Conservation (phyloP, 2,888 invertebrate genomes). For the Noctua janthina region DNA sequence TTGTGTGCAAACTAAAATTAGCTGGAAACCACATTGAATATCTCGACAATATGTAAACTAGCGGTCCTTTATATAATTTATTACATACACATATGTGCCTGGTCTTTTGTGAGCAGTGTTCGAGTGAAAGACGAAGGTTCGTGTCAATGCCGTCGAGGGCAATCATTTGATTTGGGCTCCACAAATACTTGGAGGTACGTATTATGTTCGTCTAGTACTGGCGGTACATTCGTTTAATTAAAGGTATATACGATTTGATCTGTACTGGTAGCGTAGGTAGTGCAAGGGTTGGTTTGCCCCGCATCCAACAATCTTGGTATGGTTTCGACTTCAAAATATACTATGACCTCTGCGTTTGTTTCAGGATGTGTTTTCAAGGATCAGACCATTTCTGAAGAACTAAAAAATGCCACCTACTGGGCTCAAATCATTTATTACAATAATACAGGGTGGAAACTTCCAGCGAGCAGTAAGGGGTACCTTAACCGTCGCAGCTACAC, state of each 20-base stretch:
- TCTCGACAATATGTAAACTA: constrained; percentile 7
- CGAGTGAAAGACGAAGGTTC: constrained; percentile 51
- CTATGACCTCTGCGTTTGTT: neutral
- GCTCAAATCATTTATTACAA: neutral
- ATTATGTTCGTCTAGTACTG: constrained; percentile 11
- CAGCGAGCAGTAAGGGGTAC: too few species aligned
- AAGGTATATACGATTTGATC: neutral
- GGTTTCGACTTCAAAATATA: neutral
- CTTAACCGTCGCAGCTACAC: too few species aligned
- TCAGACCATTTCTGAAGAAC: neutral
- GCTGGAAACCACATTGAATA: neutral
- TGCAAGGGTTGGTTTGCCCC: neutral
- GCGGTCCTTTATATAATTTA: constrained; percentile 19
- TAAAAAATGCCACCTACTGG: neutral
- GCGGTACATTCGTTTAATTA: constrained; percentile 18
- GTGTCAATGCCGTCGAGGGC: constrained; percentile 37
- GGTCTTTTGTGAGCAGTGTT: constrained; percentile 43
- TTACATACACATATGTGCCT: constrained; percentile 6
- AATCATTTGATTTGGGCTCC: constrained; percentile 54
- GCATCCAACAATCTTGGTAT: neutral
- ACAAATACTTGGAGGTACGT: constrained; percentile 25
- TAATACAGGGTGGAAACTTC: too few species aligned
- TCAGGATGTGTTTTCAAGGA: neutral
- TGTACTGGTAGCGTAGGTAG: neutral
- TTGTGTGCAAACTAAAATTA: constrained; percentile 6